phyloP scores from a whole-genome alignment of 2,113 vertebrate genomes.

The Gambusia affinis region DNA sequence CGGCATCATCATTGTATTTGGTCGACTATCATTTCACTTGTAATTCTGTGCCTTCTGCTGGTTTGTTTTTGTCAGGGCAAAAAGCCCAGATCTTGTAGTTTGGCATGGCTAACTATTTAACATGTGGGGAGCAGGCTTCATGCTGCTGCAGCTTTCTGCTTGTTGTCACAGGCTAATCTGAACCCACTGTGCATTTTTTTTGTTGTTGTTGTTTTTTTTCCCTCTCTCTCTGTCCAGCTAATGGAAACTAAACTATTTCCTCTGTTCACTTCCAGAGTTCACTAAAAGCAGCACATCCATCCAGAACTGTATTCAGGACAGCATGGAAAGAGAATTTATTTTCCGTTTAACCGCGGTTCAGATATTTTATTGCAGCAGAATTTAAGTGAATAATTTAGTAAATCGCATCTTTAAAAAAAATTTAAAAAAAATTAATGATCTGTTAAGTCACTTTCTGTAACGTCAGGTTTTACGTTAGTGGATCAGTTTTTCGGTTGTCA shows the following conservation, averaged over 20 bases:
- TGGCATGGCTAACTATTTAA: constrained; percentile 61
- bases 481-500: neutral
- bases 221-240: too few relatives aligned
- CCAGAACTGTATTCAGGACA: neutral
- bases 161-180: neutral
- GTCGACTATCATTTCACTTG: constrained; percentile 77
- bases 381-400: neutral
- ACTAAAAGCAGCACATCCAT: neutral
- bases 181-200: too few relatives aligned
- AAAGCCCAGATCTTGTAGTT: constrained; percentile 78
- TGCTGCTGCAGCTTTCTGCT: neutral
- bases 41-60: constrained; percentile 91
- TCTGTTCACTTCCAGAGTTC: neutral
- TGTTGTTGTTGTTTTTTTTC: too few relatives aligned
- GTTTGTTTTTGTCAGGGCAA: constrained; percentile 79
- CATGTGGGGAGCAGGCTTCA: neutral
- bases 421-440: too few relatives aligned
- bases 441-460: too few relatives aligned
- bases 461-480: neutral
- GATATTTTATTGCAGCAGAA: neutral
- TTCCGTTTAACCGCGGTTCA: neutral
- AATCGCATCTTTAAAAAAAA: neutral
- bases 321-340: neutral
- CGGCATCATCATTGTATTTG: constrained; percentile 49
- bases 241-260: too few relatives aligned